Evolutionary conservation across 2,113 vertebrate species (phyloP).

Genomic region (Carollia perspicillata): DNA sequence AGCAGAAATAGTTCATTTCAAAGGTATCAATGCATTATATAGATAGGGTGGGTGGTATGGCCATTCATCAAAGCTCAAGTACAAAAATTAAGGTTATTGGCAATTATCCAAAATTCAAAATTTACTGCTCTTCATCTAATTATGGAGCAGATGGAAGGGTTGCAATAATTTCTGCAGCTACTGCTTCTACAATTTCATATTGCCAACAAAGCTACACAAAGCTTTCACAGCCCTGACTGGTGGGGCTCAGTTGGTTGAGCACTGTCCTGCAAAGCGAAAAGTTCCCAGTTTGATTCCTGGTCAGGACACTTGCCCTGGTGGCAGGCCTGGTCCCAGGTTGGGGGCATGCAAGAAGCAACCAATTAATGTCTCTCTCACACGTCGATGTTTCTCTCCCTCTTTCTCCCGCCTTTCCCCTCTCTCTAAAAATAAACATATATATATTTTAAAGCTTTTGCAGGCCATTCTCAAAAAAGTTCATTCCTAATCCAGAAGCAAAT

Average conservation of each 20-base stretch:
- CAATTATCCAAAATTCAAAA: not conserved
- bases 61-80: not conserved
- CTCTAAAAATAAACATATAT: no score
- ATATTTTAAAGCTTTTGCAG: not conserved
- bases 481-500: not conserved
- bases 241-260: no score
- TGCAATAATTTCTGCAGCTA: not conserved
- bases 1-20: not conserved
- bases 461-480: not conserved
- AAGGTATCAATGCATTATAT: not conserved
- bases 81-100: not conserved
- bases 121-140: not conserved
- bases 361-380: no score
- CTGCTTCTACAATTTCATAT: not conserved
- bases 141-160: not conserved
- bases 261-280: no score
- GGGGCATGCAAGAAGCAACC: no score
- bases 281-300: no score
- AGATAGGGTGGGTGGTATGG: not conserved
- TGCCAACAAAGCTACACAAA: not conserved
- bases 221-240: not conserved
- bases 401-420: no score
- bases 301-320: no score
- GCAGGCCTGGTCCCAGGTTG: no score
- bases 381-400: no score